A percentile compares a stretch with the other conserved stretches of the same genome.
These are phyloP conservation scores for Hylaeus volcanicus DNA, from an alignment of 1,140 invertebrate species.

Conservation along the genomic window DNA sequence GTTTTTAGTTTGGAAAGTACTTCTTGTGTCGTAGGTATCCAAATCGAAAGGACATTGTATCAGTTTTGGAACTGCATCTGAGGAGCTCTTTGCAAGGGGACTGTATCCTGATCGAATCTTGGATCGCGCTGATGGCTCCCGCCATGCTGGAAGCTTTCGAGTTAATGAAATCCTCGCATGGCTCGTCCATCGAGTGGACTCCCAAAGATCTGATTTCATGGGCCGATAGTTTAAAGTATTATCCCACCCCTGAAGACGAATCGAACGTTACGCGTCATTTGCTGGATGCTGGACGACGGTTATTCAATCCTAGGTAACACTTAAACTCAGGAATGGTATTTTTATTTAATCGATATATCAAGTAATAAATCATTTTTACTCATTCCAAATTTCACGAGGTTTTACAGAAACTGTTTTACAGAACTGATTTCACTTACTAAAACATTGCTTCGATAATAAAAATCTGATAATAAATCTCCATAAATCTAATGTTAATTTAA, in stretches of 20 bases:
- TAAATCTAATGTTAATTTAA: no score
- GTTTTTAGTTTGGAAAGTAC: not conserved
- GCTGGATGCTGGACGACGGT: constrained; percentile 67
- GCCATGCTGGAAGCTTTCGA: constrained; percentile 69
- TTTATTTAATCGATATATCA: no score
- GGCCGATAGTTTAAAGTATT: constrained; percentile 70
- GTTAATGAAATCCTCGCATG: constrained; percentile 54
- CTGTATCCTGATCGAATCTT: constrained; percentile 60
- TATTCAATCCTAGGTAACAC: constrained; percentile 67
- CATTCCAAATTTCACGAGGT: no score
- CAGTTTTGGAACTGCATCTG: constrained; percentile 72
- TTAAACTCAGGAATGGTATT: no score
- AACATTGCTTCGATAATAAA: no score
- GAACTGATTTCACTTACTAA: no score
- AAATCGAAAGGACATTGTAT: constrained; percentile 62
- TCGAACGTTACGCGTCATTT: constrained; percentile 65
- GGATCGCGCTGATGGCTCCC: constrained; percentile 67
- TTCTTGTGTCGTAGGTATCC: constrained; percentile 46
- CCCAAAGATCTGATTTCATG: constrained; percentile 72
- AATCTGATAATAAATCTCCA: no score
- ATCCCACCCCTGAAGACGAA: constrained; percentile 68
- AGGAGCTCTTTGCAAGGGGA: constrained; percentile 65
- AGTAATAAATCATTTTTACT: no score
- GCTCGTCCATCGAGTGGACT: constrained; percentile 62
- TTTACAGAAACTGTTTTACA: no score